Evolutionary conservation across 2,797 vertebrate genomes (phyloP).

Genomic region (Chelon auratus): DNA sequence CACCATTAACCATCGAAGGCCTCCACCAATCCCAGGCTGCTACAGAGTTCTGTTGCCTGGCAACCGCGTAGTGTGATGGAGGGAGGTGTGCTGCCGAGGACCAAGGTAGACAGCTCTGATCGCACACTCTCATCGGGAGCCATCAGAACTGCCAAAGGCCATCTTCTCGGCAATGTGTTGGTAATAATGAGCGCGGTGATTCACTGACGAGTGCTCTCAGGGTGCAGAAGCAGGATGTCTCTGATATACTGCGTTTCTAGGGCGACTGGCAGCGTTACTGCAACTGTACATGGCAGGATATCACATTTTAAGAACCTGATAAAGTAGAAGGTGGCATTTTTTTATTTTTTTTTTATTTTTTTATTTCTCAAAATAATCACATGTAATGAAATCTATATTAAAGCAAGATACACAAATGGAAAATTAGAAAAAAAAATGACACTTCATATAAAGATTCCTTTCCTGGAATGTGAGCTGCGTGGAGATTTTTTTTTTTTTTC

Average conservation of each 20-base stretch:
- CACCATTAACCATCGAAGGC: slow-evolving; percentile 74
- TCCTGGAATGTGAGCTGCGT: slow-evolving; percentile 66
- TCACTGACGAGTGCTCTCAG: slow-evolving; percentile 43
- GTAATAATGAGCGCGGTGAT: slow-evolving; percentile 54
- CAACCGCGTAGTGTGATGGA: slow-evolving; percentile 82
- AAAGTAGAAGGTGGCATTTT: slow-evolving; percentile 65
- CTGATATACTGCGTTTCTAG: slow-evolving; percentile 15
- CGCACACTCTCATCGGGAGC: slow-evolving; percentile 68
- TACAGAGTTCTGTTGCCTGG: slow-evolving; percentile 88
- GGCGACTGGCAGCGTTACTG: slow-evolving; percentile 25
- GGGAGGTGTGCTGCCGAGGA: slow-evolving; percentile 68
- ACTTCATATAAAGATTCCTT: slow-evolving; percentile 36
- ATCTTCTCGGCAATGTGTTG: slow-evolving; percentile 48
- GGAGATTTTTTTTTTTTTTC: slow-evolving; percentile 14
- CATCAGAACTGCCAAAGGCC: slow-evolving; percentile 66
- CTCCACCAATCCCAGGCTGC: slow-evolving; percentile 79
- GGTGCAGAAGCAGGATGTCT: slow-evolving; percentile 28
- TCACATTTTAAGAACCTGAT: slow-evolving; percentile 37
- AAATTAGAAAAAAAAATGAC: slow-evolving; percentile 40
- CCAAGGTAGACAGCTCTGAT: slow-evolving; percentile 74
- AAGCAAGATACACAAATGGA: slow-evolving; percentile 39
- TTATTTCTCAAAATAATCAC: slow-evolving; percentile 71
- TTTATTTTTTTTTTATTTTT: slow-evolving; percentile 64
- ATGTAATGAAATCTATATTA: slow-evolving; percentile 40
- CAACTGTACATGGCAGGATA: slow-evolving; percentile 8